Evolutionary conservation across 2,113 vertebrate species (phyloP).

Genomic region (Lepidothrix coronata): DNA sequence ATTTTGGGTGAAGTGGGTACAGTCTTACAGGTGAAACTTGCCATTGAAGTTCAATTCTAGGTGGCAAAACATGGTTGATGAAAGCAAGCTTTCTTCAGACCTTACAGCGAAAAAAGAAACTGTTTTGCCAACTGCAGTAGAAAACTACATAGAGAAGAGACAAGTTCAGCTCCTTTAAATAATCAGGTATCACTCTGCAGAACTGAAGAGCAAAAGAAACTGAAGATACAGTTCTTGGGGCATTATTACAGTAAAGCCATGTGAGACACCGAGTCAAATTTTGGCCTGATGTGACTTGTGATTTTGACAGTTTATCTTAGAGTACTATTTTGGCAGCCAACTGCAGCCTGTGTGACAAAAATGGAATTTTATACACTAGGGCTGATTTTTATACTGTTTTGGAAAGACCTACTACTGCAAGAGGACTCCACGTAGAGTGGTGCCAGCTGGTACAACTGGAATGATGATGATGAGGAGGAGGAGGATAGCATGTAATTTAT

Average conservation of each 20-base stretch:
- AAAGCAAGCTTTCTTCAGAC: neutral
- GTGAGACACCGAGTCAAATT: neutral
- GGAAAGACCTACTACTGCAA: neutral
- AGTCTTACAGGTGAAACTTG: neutral
- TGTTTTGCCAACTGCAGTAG: neutral
- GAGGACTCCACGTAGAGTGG: neutral
- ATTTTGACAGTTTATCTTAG: neutral
- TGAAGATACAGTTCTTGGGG: neutral
- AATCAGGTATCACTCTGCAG: neutral
- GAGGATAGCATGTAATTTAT: neutral
- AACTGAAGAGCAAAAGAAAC: neutral
- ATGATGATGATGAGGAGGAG: neutral
- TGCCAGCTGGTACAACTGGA: neutral
- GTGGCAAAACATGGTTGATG: neutral
- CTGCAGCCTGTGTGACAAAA: neutral
- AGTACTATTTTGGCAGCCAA: neutral
- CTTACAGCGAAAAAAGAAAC: neutral
- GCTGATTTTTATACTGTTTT: neutral
- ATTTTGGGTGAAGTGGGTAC: neutral
- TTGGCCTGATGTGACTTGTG: neutral
- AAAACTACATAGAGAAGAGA: neutral
- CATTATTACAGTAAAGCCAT: neutral
- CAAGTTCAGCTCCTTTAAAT: neutral
- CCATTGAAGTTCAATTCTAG: neutral
- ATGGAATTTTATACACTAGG: neutral